phyloP scores from a whole-genome alignment of 2,888 invertebrate genomes.

The Melinopterus prodromus region DNA sequence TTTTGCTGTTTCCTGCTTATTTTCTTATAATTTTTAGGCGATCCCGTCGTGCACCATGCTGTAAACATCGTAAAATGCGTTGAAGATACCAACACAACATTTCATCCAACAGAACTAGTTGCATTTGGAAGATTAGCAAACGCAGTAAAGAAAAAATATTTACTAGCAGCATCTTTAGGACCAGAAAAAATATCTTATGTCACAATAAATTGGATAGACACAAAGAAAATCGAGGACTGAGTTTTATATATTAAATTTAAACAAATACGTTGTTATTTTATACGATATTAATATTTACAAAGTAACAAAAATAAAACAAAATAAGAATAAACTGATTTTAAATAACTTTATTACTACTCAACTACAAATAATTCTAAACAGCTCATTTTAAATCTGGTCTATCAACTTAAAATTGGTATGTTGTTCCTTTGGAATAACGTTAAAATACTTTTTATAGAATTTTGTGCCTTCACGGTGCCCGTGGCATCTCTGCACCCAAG shows the following conservation, averaged over 20 bases:
- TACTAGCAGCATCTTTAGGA: slow-evolving; percentile 69
- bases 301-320: not conserved
- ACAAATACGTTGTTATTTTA: not conserved
- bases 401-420: slow-evolving; percentile 81
- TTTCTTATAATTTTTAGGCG: slow-evolving; percentile 65
- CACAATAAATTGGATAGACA: slow-evolving; percentile 66
- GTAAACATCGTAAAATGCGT: slow-evolving; percentile 79
- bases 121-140: slow-evolving; percentile 77
- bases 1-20: too few relatives aligned
- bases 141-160: slow-evolving; percentile 79
- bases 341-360: slow-evolving; percentile 13
- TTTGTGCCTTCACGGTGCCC: slow-evolving; percentile 69
- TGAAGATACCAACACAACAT: slow-evolving; percentile 58
- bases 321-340: not conserved
- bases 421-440: slow-evolving; percentile 81
- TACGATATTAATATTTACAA: not conserved
- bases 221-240: slow-evolving; percentile 42
- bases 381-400: slow-evolving; percentile 68
- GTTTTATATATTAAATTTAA: slow-evolving; percentile 8
- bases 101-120: slow-evolving; percentile 68
- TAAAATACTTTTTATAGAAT: slow-evolving; percentile 85
- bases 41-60: slow-evolving; percentile 82
- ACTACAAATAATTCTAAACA: slow-evolving; percentile 19
- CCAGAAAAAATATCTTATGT: slow-evolving; percentile 63
- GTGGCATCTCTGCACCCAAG: slow-evolving; percentile 75